phyloP scores from a whole-genome alignment of 2,888 invertebrate genomes.

The Adela reaumurella region DNA sequence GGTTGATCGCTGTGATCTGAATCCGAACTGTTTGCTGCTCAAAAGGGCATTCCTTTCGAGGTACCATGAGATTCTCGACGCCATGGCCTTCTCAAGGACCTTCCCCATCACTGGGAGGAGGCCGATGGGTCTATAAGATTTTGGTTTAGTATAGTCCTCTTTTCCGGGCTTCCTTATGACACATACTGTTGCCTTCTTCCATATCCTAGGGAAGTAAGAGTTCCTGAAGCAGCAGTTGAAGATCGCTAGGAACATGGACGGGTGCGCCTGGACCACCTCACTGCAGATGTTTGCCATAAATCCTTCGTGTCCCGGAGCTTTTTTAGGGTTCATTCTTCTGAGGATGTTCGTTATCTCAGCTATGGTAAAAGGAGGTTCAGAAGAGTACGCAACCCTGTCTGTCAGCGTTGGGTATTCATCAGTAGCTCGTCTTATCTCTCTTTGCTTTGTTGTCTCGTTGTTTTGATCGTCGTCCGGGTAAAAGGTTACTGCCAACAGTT shows the following conservation, averaged over 20 bases:
- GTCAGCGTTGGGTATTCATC: background rate
- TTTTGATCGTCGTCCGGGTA: background rate
- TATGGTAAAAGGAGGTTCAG: constrained; percentile 3
- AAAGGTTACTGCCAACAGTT: background rate
- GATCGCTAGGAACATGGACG: constrained; percentile 3
- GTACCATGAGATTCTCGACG: too few relatives aligned
- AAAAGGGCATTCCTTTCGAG: too few relatives aligned
- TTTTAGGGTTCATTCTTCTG: constrained; percentile 4
- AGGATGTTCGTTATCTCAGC: constrained; percentile 1
- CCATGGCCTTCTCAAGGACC: background rate
- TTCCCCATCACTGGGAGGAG: background rate
- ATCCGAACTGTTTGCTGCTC: too few relatives aligned
- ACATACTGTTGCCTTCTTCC: constrained; percentile 8
- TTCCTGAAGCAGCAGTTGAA: constrained; percentile 6
- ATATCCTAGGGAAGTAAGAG: constrained; percentile 7
- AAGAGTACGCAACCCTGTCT: background rate
- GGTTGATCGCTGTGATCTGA: too few relatives aligned
- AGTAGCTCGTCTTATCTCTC: background rate
- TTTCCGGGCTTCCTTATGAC: constrained; percentile 10
- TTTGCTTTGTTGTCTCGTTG: background rate
- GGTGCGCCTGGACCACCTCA: background rate
- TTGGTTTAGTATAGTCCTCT: constrained; percentile 6
- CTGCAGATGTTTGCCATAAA: constrained; percentile 6
- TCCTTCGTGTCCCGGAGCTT: constrained; percentile 6
- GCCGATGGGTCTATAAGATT: constrained; percentile 8